phyloP scores from a whole-genome alignment of 2,888 invertebrate genomes.

The Lottia gigantea region DNA sequence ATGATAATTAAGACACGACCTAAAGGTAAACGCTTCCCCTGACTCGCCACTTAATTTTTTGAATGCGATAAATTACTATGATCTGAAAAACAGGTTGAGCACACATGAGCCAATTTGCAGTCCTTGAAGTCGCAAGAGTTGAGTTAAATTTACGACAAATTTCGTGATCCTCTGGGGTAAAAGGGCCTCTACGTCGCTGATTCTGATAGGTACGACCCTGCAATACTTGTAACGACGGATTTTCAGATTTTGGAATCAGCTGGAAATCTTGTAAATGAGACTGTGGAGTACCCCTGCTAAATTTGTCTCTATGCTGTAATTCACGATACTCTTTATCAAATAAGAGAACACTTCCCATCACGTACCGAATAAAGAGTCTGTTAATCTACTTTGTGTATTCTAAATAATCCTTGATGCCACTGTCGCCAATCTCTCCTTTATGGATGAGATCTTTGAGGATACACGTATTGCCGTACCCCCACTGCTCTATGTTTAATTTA shows the following conservation, averaged over 20 bases:
- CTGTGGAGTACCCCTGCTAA: constrained; percentile 18
- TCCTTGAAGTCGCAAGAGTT: constrained; percentile 15
- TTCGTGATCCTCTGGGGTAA: constrained; percentile 20
- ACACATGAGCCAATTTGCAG: constrained; percentile 22
- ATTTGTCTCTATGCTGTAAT: constrained; percentile 14
- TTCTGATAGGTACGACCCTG: not conserved
- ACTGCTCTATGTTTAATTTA: too few relatives aligned
- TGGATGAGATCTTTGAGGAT: too few relatives aligned
- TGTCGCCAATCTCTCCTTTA: too few relatives aligned
- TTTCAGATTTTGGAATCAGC: constrained; percentile 18
- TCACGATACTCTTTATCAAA: constrained; percentile 26
- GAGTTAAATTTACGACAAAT: constrained; percentile 25
- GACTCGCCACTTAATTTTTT: constrained; percentile 12
- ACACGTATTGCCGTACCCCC: too few relatives aligned
- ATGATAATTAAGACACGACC: constrained; percentile 1
- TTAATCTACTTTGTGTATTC: constrained; percentile 20
- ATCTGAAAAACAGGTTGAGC: constrained; percentile 14
- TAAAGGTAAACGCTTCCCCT: not conserved
- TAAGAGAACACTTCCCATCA: constrained; percentile 23
- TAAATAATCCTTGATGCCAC: too few relatives aligned
- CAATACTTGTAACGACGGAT: not conserved
- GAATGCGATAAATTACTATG: not conserved
- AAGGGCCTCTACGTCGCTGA: constrained; percentile 17
- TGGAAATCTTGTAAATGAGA: constrained; percentile 22
- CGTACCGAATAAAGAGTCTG: constrained; percentile 14